These are phyloP conservation scores for Acleris laterana DNA, from an alignment of 2,888 invertebrate species.

Conservation along the genomic window DNA sequence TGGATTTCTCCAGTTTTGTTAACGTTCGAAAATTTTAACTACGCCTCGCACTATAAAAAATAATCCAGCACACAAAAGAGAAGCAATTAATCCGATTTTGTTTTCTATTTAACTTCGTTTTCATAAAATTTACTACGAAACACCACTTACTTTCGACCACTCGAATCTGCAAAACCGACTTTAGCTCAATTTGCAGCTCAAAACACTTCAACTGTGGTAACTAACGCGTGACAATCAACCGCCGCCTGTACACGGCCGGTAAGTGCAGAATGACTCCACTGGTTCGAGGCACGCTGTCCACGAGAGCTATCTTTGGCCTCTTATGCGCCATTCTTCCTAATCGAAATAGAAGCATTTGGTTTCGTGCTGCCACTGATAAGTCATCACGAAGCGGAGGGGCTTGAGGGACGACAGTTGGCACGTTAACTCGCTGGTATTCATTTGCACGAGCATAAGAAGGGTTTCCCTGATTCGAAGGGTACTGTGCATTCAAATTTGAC, in stretches of 20 bases:
- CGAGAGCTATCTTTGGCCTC: not conserved
- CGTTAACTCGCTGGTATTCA: not conserved
- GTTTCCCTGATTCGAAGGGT: not conserved
- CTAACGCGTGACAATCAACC: too few species aligned
- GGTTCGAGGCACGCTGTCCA: not conserved
- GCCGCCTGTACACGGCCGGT: not conserved
- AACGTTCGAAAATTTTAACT: too few species aligned
- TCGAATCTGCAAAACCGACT: too few species aligned
- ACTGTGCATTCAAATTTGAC: not conserved
- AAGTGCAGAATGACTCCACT: not conserved
- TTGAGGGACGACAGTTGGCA: not conserved
- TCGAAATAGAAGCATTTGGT: not conserved
- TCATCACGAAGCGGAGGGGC: not conserved
- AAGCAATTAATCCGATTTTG: too few species aligned
- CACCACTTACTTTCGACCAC: too few species aligned
- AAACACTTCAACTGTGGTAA: too few species aligned
- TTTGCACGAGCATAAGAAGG: not conserved
- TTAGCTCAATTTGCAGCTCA: too few species aligned
- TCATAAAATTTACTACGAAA: too few species aligned
- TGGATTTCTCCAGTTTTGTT: too few species aligned
- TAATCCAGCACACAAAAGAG: too few species aligned
- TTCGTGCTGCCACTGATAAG: slow-evolving; percentile 4
- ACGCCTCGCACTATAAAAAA: too few species aligned
- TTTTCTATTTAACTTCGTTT: too few species aligned
- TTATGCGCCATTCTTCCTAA: not conserved